Base-by-base conservation (phyloP, 2,113 vertebrate species). In the Chinchilla lanigera region DNA sequence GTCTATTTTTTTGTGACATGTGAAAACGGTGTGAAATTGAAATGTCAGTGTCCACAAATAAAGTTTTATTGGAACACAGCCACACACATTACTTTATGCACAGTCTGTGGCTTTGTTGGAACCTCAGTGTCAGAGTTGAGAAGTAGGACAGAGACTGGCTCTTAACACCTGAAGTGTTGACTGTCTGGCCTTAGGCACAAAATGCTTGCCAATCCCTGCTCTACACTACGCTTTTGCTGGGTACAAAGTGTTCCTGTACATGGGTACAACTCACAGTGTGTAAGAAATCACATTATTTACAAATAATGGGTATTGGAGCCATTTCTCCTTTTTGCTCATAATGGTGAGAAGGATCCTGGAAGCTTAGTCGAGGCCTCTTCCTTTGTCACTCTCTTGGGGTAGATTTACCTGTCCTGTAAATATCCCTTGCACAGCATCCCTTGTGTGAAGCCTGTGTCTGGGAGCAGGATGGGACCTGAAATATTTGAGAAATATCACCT, bases 41-140 rank as follows among this genome's bases (percentile, higher is more conserved):
- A 16, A 90, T 84, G 50, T 77, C 69, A 87, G n/a, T 50, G 38
- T 83, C 47, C 47, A 58, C 67, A 73, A 92, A 89, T 96, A 73
- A 93, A 91, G 84, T 92, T 96, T 96, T 89, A 87, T 75, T 87
- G 93, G 56, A 83, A 88, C 75, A 44, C 7, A 58, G 67, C 86
- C 33, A 44, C 0, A 24, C 19, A 60, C 54, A 19, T 85, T 47
- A 35, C 10, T 86, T 69, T 94, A 52, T n/a, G 60, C 9, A 14
- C 71, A 20, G 24, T 17, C 52, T 88, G 1, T 75, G 28, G 28
- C 56, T 38, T 33, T 80, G 87, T 38, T 60, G 22, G 19, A 41
- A 35, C 28, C 60, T 90, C 44, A 54, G 10, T 52, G 41, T 44
- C 50, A 28, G 86, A 73, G 58, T 8, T n/a, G 35, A 47, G 41